phyloP scores from a whole-genome alignment of 2,797 vertebrate species.

The Eleutherodactylus coqui region DNA sequence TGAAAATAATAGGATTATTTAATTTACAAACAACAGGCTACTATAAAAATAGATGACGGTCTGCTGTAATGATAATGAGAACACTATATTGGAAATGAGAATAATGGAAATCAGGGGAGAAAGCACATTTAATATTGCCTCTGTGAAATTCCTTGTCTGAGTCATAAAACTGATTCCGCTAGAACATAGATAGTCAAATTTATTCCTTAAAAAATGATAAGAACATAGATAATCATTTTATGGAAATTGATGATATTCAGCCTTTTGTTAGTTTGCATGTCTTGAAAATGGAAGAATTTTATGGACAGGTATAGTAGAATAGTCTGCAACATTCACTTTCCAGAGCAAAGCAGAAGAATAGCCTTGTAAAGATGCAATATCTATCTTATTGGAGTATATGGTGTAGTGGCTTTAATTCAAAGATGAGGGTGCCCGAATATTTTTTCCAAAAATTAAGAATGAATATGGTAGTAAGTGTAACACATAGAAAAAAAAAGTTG shows the following conservation, averaged over 20 bases:
- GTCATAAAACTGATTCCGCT: slow-evolving; percentile 2
- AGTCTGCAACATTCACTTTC: neutral
- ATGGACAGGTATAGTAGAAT: neutral
- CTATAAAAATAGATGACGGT: slow-evolving; percentile 47
- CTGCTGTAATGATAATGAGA: slow-evolving; percentile 28
- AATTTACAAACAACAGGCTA: slow-evolving; percentile 43
- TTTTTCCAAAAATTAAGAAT: no score
- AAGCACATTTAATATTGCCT: slow-evolving; percentile 12
- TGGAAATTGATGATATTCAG: slow-evolving; percentile 1
- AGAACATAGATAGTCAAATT: neutral
- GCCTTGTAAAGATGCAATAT: neutral
- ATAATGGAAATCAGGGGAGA: slow-evolving; percentile 20
- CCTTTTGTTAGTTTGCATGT: neutral
- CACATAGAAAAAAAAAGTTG: no score
- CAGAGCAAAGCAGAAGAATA: neutral
- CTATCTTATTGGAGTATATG: neutral
- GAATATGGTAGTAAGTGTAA: no score
- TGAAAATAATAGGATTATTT: slow-evolving; percentile 54
- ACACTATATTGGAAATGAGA: slow-evolving; percentile 18
- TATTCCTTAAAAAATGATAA: neutral
- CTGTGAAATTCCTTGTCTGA: neutral
- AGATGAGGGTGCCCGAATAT: neutral
- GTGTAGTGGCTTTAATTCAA: neutral
- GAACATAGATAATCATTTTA: slow-evolving; percentile 15
- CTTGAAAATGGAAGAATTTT: neutral